Evolutionary conservation across 2,888 invertebrate species (phyloP).

Genomic region (Eulithis prunata): DNA sequence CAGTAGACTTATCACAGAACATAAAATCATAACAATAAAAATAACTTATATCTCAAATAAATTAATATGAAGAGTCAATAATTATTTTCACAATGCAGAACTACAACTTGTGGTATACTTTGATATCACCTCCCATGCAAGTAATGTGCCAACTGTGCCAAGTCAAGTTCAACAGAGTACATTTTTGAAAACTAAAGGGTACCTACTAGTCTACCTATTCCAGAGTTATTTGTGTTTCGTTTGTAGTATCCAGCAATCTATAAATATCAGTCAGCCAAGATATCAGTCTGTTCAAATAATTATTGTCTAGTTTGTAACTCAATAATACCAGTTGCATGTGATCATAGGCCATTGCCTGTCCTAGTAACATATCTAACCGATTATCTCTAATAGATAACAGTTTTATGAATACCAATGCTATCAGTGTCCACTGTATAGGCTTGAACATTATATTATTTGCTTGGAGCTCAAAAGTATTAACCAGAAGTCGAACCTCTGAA

Average conservation of each 20-base stretch:
- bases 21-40: too few species aligned
- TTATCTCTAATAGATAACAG: slow-evolving; percentile 77
- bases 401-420: slow-evolving; percentile 88
- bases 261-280: slow-evolving; percentile 80
- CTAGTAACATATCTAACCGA: slow-evolving; percentile 60
- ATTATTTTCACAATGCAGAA: too few species aligned
- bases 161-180: too few species aligned
- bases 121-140: too few species aligned
- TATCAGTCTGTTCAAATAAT: slow-evolving; percentile 77
- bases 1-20: too few species aligned
- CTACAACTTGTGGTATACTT: too few species aligned
- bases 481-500: slow-evolving; percentile 78
- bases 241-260: slow-evolving; percentile 68
- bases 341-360: slow-evolving; percentile 63
- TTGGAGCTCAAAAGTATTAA: slow-evolving; percentile 87
- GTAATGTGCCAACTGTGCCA: too few species aligned
- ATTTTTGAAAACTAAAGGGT: too few species aligned
- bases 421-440: slow-evolving; percentile 88
- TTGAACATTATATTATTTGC: slow-evolving; percentile 90
- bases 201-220: slow-evolving; percentile 40
- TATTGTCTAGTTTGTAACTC: slow-evolving; percentile 79
- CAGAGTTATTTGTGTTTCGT: slow-evolving; percentile 69
- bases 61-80: too few species aligned
- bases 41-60: too few species aligned
- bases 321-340: slow-evolving; percentile 77